Evolutionary conservation across 2,888 invertebrate genomes (phyloP).

Genomic region (Meteorus cinctellus): DNA sequence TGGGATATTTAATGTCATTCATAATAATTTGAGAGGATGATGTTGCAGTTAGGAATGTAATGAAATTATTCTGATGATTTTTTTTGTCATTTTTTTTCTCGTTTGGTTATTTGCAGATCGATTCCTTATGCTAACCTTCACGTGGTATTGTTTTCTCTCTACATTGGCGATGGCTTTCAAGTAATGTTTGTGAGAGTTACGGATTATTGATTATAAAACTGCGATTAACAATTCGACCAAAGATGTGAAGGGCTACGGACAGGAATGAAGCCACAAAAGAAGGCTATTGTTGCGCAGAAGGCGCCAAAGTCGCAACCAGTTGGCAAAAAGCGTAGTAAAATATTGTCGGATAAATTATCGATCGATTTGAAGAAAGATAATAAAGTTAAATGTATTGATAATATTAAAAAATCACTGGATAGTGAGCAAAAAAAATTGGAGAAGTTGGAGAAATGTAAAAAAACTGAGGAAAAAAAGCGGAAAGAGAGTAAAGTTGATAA

Average conservation of each 20-base stretch:
- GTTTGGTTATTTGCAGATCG: neutral
- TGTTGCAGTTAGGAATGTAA: neutral
- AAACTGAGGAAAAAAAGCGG: slow-evolving; percentile 44
- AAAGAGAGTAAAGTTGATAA: slow-evolving; percentile 46
- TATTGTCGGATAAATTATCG: slow-evolving; percentile 61
- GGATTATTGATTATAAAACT: neutral
- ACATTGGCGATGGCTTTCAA: slow-evolving; percentile 61
- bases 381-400: slow-evolving; percentile 49
- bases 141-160: neutral
- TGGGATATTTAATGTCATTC: slow-evolving; percentile 7
- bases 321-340: slow-evolving; percentile 68
- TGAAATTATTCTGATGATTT: neutral
- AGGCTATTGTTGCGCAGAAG: slow-evolving; percentile 70
- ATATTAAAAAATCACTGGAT: slow-evolving; percentile 61
- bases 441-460: slow-evolving; percentile 35
- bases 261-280: slow-evolving; percentile 73
- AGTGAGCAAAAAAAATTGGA: slow-evolving; percentile 58
- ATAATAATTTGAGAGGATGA: neutral
- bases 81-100: neutral
- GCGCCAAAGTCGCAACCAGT: slow-evolving; percentile 68
- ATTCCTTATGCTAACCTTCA: neutral
- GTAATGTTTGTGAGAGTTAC: slow-evolving; percentile 54
- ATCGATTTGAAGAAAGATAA: slow-evolving; percentile 52
- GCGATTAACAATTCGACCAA: slow-evolving; percentile 50
- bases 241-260: slow-evolving; percentile 63